These are phyloP conservation scores for Tauraco hartlaubi DNA, from an alignment of 2,797 vertebrate genomes.

Conservation along the genomic window DNA sequence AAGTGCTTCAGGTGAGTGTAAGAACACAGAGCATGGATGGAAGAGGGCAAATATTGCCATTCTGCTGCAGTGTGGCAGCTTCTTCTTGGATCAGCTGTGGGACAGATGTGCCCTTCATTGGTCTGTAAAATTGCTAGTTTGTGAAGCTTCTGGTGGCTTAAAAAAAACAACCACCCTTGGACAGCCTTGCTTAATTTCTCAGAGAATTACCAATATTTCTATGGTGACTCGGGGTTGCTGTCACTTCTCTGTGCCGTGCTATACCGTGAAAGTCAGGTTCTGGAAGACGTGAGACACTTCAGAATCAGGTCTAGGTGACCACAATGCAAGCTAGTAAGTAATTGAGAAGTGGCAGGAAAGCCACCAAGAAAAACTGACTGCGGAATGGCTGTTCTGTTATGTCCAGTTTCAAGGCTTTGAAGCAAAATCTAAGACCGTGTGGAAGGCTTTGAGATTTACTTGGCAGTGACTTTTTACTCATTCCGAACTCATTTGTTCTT, in stretches of 20 bases:
- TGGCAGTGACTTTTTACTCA: not conserved
- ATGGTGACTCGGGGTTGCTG: not conserved
- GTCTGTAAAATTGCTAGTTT: not conserved
- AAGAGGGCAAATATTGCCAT: not conserved
- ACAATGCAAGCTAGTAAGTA: not conserved
- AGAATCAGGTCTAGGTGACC: not conserved
- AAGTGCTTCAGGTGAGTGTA: not conserved
- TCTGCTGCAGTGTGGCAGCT: not conserved
- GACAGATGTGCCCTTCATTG: not conserved
- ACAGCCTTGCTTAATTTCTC: not conserved
- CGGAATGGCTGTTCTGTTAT: not conserved
- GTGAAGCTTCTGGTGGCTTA: not conserved
- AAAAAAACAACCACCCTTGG: not conserved
- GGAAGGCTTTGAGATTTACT: not conserved
- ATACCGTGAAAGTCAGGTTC: not conserved
- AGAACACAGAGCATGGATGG: not conserved
- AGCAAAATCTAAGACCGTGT: not conserved
- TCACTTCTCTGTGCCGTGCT: not conserved
- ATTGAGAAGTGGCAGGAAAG: not conserved
- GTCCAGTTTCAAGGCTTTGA: not conserved
- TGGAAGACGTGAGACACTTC: not conserved
- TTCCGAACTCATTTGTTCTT: not conserved
- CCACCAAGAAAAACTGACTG: not conserved
- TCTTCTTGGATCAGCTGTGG: not conserved
- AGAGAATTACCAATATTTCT: not conserved